These are phyloP conservation scores for Stratiolaelaps scimitus DNA, from an alignment of 1,140 invertebrate genomes.

Conservation along the genomic window DNA sequence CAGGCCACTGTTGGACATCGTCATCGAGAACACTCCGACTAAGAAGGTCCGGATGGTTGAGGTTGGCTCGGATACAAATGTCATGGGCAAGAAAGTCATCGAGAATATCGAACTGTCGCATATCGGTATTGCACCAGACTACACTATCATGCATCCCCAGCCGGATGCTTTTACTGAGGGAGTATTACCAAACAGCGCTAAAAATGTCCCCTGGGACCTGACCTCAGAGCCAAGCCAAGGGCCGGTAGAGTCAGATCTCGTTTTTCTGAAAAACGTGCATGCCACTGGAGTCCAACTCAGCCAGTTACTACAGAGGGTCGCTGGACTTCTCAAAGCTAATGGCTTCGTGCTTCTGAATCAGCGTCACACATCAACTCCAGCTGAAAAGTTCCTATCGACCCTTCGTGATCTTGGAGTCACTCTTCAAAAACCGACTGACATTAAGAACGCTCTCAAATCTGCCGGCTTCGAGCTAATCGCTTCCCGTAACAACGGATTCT, in stretches of 20 bases:
- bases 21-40: slow-evolving; percentile 60
- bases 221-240: slow-evolving; percentile 33
- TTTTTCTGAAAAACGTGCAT: slow-evolving; percentile 39
- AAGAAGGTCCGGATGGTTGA: slow-evolving; percentile 65
- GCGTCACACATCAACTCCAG: slow-evolving; percentile 45
- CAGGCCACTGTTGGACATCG: slow-evolving; percentile 52
- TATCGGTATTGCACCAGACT: slow-evolving; percentile 41
- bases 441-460: slow-evolving; percentile 33
- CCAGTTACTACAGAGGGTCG: slow-evolving; percentile 37
- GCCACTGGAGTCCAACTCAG: slow-evolving; percentile 40
- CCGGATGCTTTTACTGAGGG: slow-evolving; percentile 38
- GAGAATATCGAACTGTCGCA: slow-evolving; percentile 39
- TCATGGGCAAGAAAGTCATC: slow-evolving; percentile 37
- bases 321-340: slow-evolving; percentile 50
- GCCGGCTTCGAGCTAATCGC: slow-evolving; percentile 31
- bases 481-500: not conserved
- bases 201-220: slow-evolving; percentile 39
- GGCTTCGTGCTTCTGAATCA: slow-evolving; percentile 69
- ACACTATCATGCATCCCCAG: slow-evolving; percentile 39
- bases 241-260: slow-evolving; percentile 38
- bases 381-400: slow-evolving; percentile 37
- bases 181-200: slow-evolving; percentile 37
- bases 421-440: slow-evolving; percentile 12
- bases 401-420: slow-evolving; percentile 33
- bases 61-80: slow-evolving; percentile 41